Evolutionary conservation across 2,113 vertebrate genomes (phyloP), one percentile per base, ranked within the genome.

Genomic region (Fulmarus glacialis): DNA sequence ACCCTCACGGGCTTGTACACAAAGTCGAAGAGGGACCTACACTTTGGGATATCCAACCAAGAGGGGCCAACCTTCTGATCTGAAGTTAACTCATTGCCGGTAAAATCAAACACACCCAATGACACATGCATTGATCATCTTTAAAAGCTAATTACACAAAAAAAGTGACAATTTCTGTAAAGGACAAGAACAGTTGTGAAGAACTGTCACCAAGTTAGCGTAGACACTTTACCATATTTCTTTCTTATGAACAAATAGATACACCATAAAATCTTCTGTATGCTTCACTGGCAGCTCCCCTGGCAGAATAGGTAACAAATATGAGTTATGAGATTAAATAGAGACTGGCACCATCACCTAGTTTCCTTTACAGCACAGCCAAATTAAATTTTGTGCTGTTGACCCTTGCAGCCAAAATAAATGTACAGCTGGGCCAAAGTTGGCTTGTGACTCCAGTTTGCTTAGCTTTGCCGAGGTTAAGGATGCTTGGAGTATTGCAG

Each of bases 401-500:
- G 95, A 91, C 55, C 72, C 89, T 96, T 86, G 90, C 78, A 96
- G 92, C 90, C 89, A 96, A 97, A 96, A 96, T 78, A 95, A 97
- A 95, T 9, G n/a, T 58, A 78, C 29, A 45, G 53, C 56, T 95
- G 72, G 56, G 64, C 90, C 3, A 12, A 89, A 82, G 62, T 2
- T 77, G 75, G 56, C 79, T 81, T 66, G 47, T 59, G 77, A 58
- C 63, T 89, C 68, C 67, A 45, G 36, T 56, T 93, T 15, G 20
- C 86, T 90, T 71, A 50, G 55, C 64, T 92, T 91, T 87, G 55
- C 70, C 0, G 1, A 40, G 21, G 63, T 70, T 88, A 71, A 77
- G 63, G 58, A 53, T 50, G 55, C 58, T 68, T 88, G 62, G 40
- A 63, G 50, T 43, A 60, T 29, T 90, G 74, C 70, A 88, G 36